A percentile compares a stretch with the other conserved stretches of the same genome.
phyloP scores from a whole-genome alignment of 2,113 vertebrate species.

The Leuciscus idus region DNA sequence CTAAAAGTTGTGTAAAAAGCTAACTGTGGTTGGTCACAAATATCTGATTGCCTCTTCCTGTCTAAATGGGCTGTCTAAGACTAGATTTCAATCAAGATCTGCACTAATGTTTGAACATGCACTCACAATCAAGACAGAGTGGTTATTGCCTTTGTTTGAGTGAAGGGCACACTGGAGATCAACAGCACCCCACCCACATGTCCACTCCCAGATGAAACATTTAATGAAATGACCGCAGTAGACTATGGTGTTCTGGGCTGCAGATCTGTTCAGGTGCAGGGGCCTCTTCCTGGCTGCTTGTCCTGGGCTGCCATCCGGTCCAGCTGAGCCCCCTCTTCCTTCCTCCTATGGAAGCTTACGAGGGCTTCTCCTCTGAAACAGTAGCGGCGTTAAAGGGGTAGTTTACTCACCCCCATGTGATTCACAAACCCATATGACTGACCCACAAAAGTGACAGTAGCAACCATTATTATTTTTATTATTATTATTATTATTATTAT shows the following conservation, averaged over 20 bases:
- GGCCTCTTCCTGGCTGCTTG: conserved; percentile 62
- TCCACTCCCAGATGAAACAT: neutral
- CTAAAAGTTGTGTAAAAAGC: neutral
- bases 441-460: neutral
- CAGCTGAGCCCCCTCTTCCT: conserved; percentile 60
- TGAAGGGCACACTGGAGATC: neutral
- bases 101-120: neutral
- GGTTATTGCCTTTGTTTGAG: neutral
- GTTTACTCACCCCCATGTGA: neutral
- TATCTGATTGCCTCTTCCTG: neutral
- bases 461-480: neutral
- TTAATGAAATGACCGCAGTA: conserved; percentile 40
- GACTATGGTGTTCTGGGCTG: conserved; percentile 17
- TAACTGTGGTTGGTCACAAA: neutral
- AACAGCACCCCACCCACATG: neutral
- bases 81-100: neutral
- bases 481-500: neutral
- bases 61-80: neutral
- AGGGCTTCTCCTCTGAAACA: conserved; percentile 21
- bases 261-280: conserved; percentile 40
- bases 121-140: neutral
- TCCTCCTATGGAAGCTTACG: conserved; percentile 45
- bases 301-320: conserved; percentile 52
- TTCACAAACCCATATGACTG: neutral
- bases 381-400: neutral